Conservation (phyloP, 2,113 vertebrate genomes). For the Ariopsis seemanni region DNA sequence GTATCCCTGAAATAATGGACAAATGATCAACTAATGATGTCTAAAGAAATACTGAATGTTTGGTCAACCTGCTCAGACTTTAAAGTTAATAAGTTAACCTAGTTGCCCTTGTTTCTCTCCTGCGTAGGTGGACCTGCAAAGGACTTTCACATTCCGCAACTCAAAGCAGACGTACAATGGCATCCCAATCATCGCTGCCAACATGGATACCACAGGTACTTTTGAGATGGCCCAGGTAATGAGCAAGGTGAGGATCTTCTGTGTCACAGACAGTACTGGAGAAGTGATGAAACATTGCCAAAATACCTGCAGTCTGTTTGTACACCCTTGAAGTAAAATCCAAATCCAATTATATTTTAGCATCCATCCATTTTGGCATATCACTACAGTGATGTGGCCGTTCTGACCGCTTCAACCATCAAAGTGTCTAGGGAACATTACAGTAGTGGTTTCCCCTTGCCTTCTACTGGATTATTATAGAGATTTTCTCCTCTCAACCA, state of each 20-base stretch:
- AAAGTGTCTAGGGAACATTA: too few relatives aligned
- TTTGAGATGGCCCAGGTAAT: conserved; percentile 95
- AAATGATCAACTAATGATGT: neutral
- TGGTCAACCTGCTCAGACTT: neutral
- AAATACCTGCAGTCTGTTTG: neutral
- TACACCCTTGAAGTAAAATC: neutral
- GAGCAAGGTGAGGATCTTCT: conserved; percentile 81
- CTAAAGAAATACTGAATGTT: neutral
- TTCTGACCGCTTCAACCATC: too few relatives aligned
- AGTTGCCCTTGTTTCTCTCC: neutral
- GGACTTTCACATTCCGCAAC: conserved; percentile 95
- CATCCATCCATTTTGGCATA: too few relatives aligned
- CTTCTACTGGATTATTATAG: too few relatives aligned
- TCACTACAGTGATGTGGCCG: too few relatives aligned
- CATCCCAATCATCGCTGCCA: conserved; percentile 94
- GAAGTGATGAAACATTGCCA: neutral
- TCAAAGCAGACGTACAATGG: conserved; percentile 95
- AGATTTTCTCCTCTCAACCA: too few relatives aligned
- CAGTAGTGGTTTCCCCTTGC: too few relatives aligned
- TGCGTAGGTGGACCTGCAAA: conserved; percentile 86
- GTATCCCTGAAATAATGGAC: neutral
- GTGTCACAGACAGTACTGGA: conserved; percentile 3
- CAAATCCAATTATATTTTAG: neutral
- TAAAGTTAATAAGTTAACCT: neutral
- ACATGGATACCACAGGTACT: conserved; percentile 98